A percentile compares a stretch with the other conserved stretches of the same genome.
These are phyloP conservation scores for Scarus forsteni DNA, from an alignment of 2,797 vertebrate species.

Conservation along the genomic window DNA sequence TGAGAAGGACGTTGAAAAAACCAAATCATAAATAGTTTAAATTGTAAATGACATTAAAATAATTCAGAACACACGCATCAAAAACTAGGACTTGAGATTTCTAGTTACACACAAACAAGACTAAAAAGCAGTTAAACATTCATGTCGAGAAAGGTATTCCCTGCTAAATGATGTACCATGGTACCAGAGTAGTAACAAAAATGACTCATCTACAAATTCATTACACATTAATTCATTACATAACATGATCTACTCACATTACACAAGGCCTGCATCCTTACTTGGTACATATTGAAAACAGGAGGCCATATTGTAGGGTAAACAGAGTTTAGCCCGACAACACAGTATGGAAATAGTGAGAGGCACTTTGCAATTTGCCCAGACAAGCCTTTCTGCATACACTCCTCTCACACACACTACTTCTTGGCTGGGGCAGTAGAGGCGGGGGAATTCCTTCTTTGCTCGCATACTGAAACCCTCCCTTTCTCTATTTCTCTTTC, in stretches of 20 bases:
- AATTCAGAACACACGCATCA: constrained; percentile 18
- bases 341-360: constrained; percentile 75
- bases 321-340: constrained; percentile 67
- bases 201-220: constrained; percentile 72
- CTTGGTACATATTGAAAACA: constrained; percentile 65
- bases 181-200: constrained; percentile 54
- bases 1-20: constrained; percentile 29
- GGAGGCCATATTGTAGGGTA: constrained; percentile 61
- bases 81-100: neutral
- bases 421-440: constrained; percentile 80
- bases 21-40: constrained; percentile 35
- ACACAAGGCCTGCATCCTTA: constrained; percentile 65
- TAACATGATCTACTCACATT: constrained; percentile 73
- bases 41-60: constrained; percentile 20
- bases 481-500: constrained; percentile 54
- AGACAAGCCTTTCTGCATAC: constrained; percentile 80
- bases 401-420: constrained; percentile 64
- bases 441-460: constrained; percentile 88
- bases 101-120: neutral
- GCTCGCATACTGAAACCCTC: constrained; percentile 80
- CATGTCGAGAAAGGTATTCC: constrained; percentile 31
- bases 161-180: constrained; percentile 39
- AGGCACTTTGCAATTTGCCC: constrained; percentile 81
- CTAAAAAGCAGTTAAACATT: constrained; percentile 5
- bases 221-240: constrained; percentile 71